phyloP scores from a whole-genome alignment of 2,113 vertebrate species.

The Neopipo cinnamomea region DNA sequence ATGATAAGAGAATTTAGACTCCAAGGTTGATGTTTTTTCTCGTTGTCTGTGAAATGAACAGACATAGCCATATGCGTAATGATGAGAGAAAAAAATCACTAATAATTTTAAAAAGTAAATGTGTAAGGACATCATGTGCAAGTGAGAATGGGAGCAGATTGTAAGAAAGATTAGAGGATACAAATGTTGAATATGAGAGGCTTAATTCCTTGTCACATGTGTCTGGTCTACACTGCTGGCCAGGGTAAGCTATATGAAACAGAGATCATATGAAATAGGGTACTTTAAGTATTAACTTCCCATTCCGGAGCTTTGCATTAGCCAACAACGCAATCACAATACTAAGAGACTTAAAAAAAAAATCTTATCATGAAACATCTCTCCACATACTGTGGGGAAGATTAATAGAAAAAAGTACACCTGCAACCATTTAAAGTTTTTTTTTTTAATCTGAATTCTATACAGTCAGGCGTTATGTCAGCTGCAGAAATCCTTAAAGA shows the following conservation, averaged over 20 bases:
- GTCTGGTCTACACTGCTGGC: background rate
- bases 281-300: background rate
- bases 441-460: background rate
- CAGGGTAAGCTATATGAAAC: background rate
- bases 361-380: background rate
- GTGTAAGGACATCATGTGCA: background rate
- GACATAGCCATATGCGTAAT: background rate
- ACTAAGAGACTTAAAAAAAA: background rate
- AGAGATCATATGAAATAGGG: background rate
- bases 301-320: background rate
- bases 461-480: background rate
- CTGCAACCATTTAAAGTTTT: background rate
- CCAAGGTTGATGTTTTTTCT: background rate
- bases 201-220: background rate
- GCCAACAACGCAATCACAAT: background rate
- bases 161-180: background rate
- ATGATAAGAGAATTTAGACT: background rate
- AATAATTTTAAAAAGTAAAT: background rate
- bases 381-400: background rate
- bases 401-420: background rate
- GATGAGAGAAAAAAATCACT: background rate
- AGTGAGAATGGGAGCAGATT: background rate
- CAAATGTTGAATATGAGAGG: background rate
- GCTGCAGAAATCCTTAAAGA: background rate
- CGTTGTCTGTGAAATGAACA: background rate